Conservation (phyloP, 1,140 invertebrate genomes). For the Parasteatoda tepidariorum region DNA sequence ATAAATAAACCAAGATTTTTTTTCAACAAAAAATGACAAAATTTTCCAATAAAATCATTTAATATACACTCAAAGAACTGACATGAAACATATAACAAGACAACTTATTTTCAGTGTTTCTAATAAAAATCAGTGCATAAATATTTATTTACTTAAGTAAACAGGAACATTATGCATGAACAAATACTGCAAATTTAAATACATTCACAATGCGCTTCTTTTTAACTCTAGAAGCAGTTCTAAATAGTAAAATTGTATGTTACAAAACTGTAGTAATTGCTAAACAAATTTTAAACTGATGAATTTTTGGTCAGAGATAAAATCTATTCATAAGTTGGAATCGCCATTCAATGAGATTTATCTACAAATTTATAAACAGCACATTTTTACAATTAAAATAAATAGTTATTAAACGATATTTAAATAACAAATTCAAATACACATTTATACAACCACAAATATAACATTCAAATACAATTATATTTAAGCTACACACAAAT, state of each 20-base stretch:
- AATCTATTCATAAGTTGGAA: not conserved
- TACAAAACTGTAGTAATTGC: no score
- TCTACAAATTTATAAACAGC: constrained; percentile 35
- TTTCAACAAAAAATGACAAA: no score
- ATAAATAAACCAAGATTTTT: no score
- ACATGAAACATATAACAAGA: constrained; percentile 40
- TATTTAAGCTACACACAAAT: constrained; percentile 30
- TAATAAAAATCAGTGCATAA: constrained; percentile 33
- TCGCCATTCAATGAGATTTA: constrained; percentile 3
- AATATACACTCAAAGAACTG: constrained; percentile 49
- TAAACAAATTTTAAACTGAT: not conserved
- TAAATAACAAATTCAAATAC: constrained; percentile 13
- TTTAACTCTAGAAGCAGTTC: no score
- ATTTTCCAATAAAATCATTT: constrained; percentile 50
- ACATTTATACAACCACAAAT: constrained; percentile 48
- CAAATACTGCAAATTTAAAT: not conserved
- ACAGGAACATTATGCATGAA: constrained; percentile 5
- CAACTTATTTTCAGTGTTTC: constrained; percentile 20
- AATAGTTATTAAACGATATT: constrained; percentile 1
- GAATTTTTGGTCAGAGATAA: not conserved
- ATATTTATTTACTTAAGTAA: not conserved
- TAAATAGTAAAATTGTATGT: not conserved
- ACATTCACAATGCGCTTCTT: not conserved
- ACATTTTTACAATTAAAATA: constrained; percentile 33
- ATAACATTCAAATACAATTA: constrained; percentile 44